These are phyloP conservation scores for Helleia helle DNA, from an alignment of 2,888 invertebrate genomes.

Conservation along the genomic window DNA sequence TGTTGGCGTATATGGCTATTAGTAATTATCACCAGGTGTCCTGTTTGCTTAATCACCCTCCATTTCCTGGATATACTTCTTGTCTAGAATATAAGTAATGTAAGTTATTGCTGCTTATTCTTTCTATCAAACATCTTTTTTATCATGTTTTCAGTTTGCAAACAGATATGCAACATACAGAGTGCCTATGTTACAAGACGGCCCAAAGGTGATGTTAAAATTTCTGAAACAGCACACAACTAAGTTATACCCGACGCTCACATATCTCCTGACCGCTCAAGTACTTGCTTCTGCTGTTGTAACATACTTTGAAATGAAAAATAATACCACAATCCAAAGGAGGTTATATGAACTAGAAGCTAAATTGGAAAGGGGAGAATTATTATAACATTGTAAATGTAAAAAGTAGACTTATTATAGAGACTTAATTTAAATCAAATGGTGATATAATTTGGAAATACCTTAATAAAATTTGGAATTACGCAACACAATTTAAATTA, in stretches of 20 bases:
- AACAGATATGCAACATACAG: conserved; percentile 75
- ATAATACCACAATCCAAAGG: conserved; percentile 45
- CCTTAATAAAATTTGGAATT: too few species aligned
- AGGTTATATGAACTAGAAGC: conserved; percentile 52
- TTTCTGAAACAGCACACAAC: conserved; percentile 68
- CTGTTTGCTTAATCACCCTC: too few species aligned
- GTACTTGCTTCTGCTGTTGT: conserved; percentile 68
- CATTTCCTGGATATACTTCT: too few species aligned
- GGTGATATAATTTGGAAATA: too few species aligned
- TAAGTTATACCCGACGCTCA: conserved; percentile 64
- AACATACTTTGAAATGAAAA: conserved; percentile 76
- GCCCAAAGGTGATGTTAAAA: conserved; percentile 67
- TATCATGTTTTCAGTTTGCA: conserved; percentile 77
- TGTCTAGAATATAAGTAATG: too few species aligned
- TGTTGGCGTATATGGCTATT: too few species aligned
- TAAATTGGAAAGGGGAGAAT: conserved; percentile 25
- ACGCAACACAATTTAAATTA: too few species aligned
- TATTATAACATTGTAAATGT: conserved; percentile 7
- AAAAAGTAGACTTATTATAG: conserved; percentile 24
- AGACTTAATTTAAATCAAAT: conserved; percentile 9
- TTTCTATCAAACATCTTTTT: too few species aligned
- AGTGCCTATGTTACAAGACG: conserved; percentile 75
- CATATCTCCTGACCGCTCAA: conserved; percentile 64
- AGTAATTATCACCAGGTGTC: too few species aligned
- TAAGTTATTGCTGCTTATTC: too few species aligned